phyloP scores from a whole-genome alignment of 2,797 vertebrate species.

The Tauraco hartlaubi region DNA sequence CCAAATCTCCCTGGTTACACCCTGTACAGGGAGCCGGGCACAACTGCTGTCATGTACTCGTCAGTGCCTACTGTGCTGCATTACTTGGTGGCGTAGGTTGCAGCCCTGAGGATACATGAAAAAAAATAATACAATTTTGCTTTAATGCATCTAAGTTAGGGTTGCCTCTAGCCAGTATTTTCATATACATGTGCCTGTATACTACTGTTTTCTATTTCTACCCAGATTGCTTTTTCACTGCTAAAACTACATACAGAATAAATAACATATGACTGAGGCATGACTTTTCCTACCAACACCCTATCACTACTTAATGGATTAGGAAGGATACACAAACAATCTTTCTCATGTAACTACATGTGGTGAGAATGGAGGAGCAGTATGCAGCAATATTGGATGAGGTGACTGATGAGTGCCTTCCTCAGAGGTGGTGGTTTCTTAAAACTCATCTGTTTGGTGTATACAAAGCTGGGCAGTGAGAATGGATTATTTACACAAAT shows the following conservation, averaged over 20 bases:
- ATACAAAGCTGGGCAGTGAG: background rate
- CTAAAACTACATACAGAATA: background rate
- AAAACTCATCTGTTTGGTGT: background rate
- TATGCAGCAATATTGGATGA: background rate
- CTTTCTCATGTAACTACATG: background rate
- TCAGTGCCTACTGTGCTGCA: background rate
- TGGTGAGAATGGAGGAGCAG: background rate
- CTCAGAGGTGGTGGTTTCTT: background rate
- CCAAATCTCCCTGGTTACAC: accelerated
- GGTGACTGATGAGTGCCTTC: background rate
- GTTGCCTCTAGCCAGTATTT: background rate
- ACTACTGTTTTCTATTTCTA: background rate
- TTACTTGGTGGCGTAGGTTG: background rate
- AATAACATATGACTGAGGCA: background rate
- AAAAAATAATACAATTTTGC: background rate
- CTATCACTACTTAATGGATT: background rate
- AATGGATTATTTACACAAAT: background rate
- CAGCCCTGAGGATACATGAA: background rate
- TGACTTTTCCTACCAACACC: background rate
- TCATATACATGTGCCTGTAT: background rate
- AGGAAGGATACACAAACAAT: background rate
- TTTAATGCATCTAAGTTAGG: background rate
- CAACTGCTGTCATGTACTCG: background rate
- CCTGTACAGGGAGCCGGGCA: background rate
- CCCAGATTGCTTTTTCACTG: background rate